phyloP scores from a whole-genome alignment of 2,113 vertebrate species.

The Ondatra zibethicus region DNA sequence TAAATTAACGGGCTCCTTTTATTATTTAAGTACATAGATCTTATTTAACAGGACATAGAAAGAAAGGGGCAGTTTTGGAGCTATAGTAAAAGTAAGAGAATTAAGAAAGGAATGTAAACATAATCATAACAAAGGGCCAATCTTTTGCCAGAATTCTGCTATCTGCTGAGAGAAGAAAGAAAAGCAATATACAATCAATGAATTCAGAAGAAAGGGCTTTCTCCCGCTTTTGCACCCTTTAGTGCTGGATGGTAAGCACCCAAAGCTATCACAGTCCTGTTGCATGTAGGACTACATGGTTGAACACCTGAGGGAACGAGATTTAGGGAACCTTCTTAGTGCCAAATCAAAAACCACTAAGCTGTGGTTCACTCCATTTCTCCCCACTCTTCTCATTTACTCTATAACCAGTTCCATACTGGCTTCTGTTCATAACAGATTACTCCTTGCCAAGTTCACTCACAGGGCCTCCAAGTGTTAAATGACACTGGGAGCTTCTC shows the following conservation, averaged over 20 bases:
- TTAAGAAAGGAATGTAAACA: background rate
- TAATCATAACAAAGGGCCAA: background rate
- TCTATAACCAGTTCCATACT: background rate
- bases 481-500: background rate
- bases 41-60: background rate
- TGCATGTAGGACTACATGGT: background rate
- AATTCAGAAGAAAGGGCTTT: slow-evolving; percentile 25
- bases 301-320: background rate
- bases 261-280: background rate
- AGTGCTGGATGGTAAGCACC: background rate
- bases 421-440: slow-evolving; percentile 49
- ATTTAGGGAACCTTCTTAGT: background rate
- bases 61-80: background rate
- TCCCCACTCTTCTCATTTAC: background rate
- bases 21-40: background rate
- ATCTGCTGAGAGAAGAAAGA: background rate
- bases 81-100: background rate
- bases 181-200: background rate
- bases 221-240: background rate
- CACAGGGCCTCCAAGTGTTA: background rate
- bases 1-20: background rate
- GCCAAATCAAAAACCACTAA: background rate
- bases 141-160: background rate
- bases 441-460: background rate
- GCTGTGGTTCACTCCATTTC: slow-evolving; percentile 7